A percentile compares a stretch with the other conserved stretches of the same genome.
Conservation (phyloP, 2,797 vertebrate genomes). For the Aplochiton taeniatus region DNA sequence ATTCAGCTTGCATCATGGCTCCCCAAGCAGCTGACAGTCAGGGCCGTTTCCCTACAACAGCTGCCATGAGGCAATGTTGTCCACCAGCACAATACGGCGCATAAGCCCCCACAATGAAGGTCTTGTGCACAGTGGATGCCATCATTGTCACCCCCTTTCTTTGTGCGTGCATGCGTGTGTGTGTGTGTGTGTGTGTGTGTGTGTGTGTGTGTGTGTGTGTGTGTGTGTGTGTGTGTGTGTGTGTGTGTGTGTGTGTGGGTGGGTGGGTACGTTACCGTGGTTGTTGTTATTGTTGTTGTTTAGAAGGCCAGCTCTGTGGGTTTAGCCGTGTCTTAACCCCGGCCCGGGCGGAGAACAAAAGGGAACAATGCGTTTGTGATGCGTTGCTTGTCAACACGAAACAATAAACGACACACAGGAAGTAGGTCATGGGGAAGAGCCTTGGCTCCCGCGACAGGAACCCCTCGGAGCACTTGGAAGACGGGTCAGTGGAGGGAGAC, state of each 20-base stretch:
- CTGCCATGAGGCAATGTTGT: conserved; percentile 77
- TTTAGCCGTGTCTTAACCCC: conserved; percentile 52
- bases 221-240: conserved; percentile 42
- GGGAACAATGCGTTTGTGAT: conserved; percentile 41
- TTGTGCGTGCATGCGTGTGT: conserved; percentile 32
- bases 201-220: background rate
- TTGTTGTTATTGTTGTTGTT: conserved; percentile 59
- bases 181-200: conserved; percentile 43
- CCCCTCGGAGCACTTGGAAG: background rate
- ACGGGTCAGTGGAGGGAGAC: no score
- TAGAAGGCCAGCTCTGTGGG: conserved; percentile 49
- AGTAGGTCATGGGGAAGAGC: conserved; percentile 66
- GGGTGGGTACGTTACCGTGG: conserved; percentile 45
- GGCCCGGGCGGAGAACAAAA: conserved; percentile 57
- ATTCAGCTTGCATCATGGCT: conserved; percentile 67
- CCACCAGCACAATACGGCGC: conserved; percentile 74
- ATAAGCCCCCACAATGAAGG: conserved; percentile 71
- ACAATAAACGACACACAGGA: conserved; percentile 40
- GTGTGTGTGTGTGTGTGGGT: conserved; percentile 26
- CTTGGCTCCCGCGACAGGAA: background rate
- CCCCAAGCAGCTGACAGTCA: conserved; percentile 67
- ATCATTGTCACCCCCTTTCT: conserved; percentile 63
- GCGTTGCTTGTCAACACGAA: conserved; percentile 42
- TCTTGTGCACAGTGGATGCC: conserved; percentile 71
- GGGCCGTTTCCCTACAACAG: conserved; percentile 75